A percentile compares a stretch with the other conserved stretches of the same genome.
Conservation (phyloP, 2,888 invertebrate genomes). For the Nebria salina region DNA sequence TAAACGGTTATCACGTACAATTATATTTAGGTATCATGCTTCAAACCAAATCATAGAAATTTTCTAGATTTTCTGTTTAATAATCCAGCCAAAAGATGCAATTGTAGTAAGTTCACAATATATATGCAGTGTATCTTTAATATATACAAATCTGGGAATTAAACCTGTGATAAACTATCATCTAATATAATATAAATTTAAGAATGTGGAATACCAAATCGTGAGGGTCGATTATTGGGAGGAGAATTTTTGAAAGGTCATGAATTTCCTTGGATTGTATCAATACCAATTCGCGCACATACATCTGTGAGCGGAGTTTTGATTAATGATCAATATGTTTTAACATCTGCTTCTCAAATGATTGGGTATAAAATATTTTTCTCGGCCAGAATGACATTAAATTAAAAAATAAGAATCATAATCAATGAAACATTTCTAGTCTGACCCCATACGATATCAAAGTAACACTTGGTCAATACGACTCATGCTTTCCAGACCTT, state of each 20-base stretch:
- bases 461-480: conserved; percentile 67
- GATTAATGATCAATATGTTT: conserved; percentile 68
- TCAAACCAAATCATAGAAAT: conserved; percentile 47
- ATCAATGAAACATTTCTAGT: conserved; percentile 52
- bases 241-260: conserved; percentile 64
- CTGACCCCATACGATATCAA: conserved; percentile 63
- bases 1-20: neutral
- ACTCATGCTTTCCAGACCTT: conserved; percentile 65
- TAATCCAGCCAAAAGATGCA: conserved; percentile 50
- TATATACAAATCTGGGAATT: neutral
- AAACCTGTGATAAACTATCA: neutral
- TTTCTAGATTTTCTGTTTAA: conserved; percentile 54
- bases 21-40: neutral
- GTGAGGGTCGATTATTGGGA: conserved; percentile 61
- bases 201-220: conserved; percentile 66
- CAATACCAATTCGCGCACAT: conserved; percentile 60
- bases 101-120: conserved; percentile 55
- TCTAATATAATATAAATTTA: conserved; percentile 25
- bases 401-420: no score
- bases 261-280: conserved; percentile 69
- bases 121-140: neutral
- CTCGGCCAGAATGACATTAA: neutral
- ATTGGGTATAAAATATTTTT: conserved; percentile 59
- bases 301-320: conserved; percentile 63
- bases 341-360: conserved; percentile 67